A percentile compares a stretch with the other conserved stretches of the same genome.
phyloP scores from a whole-genome alignment of 2,888 invertebrate species.

The Drosophila colorata region DNA sequence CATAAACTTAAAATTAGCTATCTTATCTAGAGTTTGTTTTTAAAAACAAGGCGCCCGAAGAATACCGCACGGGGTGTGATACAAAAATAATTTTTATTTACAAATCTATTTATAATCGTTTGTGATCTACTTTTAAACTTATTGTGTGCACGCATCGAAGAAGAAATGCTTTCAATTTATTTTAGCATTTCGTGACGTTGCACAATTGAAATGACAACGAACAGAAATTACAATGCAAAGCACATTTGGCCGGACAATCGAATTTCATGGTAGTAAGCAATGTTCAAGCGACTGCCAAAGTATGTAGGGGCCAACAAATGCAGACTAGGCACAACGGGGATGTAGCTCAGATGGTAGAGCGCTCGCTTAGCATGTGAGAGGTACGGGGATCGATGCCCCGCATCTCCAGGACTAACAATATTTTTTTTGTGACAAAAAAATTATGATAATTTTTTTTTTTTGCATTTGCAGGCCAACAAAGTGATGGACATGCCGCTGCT shows the following conservation, averaged over 20 bases:
- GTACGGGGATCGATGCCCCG: slow-evolving; percentile 85
- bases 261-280: slow-evolving; percentile 11
- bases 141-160: background rate
- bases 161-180: slow-evolving; percentile 7
- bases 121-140: slow-evolving; percentile 2
- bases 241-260: slow-evolving; percentile 16
- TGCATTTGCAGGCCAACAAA: slow-evolving; percentile 86
- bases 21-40: slow-evolving; percentile 29
- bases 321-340: slow-evolving; percentile 71
- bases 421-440: background rate
- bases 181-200: slow-evolving; percentile 30
- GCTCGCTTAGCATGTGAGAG: slow-evolving; percentile 86
- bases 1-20: background rate
- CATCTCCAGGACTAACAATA: slow-evolving; percentile 81
- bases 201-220: slow-evolving; percentile 28
- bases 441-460: background rate
- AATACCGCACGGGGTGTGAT: background rate
- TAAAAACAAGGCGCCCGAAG: background rate
- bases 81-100: slow-evolving; percentile 34
- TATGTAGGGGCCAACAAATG: slow-evolving; percentile 30
- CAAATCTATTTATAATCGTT: slow-evolving; percentile 54
- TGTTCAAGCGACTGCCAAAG: slow-evolving; percentile 2
- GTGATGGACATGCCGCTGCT: slow-evolving; percentile 83
- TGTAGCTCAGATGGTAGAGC: slow-evolving; percentile 86
- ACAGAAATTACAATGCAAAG: slow-evolving; percentile 36